Evolutionary conservation across 2,797 vertebrate genomes (phyloP).

Genomic region (Poecile montanus): DNA sequence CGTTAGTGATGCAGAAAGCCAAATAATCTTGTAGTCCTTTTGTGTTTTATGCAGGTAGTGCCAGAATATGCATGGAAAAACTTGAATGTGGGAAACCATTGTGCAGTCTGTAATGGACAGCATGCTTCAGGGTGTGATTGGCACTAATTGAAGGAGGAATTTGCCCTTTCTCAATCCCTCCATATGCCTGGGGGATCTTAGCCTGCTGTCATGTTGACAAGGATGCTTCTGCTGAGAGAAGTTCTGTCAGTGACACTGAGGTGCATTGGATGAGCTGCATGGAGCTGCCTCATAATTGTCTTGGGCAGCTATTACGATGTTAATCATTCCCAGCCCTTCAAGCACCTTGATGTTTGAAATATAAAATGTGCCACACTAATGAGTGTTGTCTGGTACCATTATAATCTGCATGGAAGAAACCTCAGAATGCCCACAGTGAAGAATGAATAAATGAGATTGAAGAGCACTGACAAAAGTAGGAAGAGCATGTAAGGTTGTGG

Average conservation of each 20-base stretch:
- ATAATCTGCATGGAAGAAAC: background rate
- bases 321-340: constrained; percentile 25
- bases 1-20: constrained; percentile 21
- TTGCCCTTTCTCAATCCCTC: constrained; percentile 9
- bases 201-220: constrained; percentile 21
- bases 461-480: background rate
- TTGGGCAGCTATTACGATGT: constrained; percentile 26
- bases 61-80: constrained; percentile 14
- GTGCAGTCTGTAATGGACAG: background rate
- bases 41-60: constrained; percentile 44
- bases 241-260: constrained; percentile 29
- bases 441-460: background rate
- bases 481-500: background rate
- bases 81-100: background rate
- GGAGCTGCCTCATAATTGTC: background rate
- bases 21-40: background rate
- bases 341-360: constrained; percentile 6
- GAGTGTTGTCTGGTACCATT: background rate
- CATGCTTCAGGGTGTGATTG: constrained; percentile 29
- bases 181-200: constrained; percentile 6
- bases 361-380: background rate
- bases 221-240: constrained; percentile 5
- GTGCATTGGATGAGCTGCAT: background rate
- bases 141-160: constrained; percentile 54
- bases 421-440: background rate